These are phyloP conservation scores for Machimus atricapillus DNA, from an alignment of 2,888 invertebrate genomes.

Conservation along the genomic window DNA sequence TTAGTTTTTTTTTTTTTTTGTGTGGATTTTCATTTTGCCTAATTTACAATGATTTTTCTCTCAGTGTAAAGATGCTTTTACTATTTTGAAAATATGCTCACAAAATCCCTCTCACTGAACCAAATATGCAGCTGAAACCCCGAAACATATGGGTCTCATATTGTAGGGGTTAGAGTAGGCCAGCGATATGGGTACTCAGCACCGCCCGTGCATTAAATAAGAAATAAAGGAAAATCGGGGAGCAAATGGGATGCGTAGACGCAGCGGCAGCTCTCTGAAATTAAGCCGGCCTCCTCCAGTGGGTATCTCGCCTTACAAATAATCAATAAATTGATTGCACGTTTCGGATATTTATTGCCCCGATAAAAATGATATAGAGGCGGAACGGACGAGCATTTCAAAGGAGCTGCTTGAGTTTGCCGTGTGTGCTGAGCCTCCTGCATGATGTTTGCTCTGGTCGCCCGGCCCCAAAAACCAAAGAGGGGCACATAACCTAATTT, in stretches of 20 bases:
- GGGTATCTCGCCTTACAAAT: constrained; percentile 13
- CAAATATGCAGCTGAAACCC: neutral
- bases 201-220: neutral
- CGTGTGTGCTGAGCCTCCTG: neutral
- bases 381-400: constrained; percentile 19
- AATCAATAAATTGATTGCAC: constrained; percentile 35
- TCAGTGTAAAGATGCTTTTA: neutral
- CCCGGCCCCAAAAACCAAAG: neutral
- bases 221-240: neutral
- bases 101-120: no score
- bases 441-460: neutral
- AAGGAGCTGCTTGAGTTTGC: neutral
- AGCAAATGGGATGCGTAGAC: neutral
- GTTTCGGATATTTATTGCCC: constrained; percentile 31
- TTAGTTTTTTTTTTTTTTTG: no score
- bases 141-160: neutral
- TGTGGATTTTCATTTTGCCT: no score
- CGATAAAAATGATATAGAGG: constrained; percentile 37
- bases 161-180: neutral
- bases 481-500: constrained; percentile 26
- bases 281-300: neutral
- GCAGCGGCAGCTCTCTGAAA: neutral
- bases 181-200: neutral
- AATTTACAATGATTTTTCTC: no score
- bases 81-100: neutral